Evolutionary conservation across 2,888 invertebrate genomes (phyloP).

Genomic region (Platycheirus rosarum): DNA sequence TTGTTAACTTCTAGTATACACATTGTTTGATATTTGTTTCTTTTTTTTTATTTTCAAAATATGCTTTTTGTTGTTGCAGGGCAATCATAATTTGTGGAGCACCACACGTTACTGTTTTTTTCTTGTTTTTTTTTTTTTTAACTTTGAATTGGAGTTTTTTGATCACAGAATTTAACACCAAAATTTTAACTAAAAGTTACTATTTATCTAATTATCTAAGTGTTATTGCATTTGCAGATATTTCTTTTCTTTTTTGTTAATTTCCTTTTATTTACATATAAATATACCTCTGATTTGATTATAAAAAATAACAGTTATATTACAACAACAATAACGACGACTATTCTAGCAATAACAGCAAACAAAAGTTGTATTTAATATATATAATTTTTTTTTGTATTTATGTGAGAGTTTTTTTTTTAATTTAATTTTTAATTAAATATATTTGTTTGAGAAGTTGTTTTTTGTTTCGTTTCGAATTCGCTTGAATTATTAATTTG

Average conservation of each 20-base stretch:
- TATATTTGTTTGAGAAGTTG: constrained; percentile 55
- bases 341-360: constrained; percentile 70
- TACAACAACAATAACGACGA: constrained; percentile 69
- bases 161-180: constrained; percentile 74
- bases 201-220: constrained; percentile 49
- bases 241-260: constrained; percentile 14
- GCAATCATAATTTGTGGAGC: constrained; percentile 10
- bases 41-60: constrained; percentile 12
- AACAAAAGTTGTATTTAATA: constrained; percentile 52
- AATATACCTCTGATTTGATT: constrained; percentile 70
- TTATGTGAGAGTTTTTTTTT: constrained; percentile 36
- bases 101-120: constrained; percentile 18
- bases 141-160: constrained; percentile 74
- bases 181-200: constrained; percentile 63
- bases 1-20: constrained; percentile 64
- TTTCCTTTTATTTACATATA: constrained; percentile 67
- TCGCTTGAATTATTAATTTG: constrained; percentile 14
- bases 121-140: constrained; percentile 37
- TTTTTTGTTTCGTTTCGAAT: constrained; percentile 51
- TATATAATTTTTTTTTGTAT: constrained; percentile 7
- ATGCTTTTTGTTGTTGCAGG: constrained; percentile 43
- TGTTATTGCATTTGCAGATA: constrained; percentile 65
- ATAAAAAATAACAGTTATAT: constrained; percentile 74
- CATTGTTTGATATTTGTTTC: constrained; percentile 48
- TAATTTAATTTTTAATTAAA: constrained; percentile 39